Conservation (phyloP, 2,797 vertebrate species). For the Acrocephalus scirpaceus region DNA sequence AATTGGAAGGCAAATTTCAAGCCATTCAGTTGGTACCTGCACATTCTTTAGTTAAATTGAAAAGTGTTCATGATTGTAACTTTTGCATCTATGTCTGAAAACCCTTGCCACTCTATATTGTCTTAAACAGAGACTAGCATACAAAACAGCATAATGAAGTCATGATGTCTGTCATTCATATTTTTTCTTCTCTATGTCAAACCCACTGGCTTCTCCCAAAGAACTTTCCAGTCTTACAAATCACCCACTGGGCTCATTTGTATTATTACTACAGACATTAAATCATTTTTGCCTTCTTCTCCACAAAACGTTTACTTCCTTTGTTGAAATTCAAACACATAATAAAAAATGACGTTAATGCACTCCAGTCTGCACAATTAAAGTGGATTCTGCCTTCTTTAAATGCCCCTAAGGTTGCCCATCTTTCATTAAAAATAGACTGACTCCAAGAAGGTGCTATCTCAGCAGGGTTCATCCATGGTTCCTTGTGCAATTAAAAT, state of each 20-base stretch:
- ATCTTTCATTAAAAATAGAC: background rate
- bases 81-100: background rate
- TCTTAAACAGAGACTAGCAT: background rate
- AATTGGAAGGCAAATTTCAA: constrained; percentile 39
- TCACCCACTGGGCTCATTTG: background rate
- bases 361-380: background rate
- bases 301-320: background rate
- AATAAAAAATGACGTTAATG: background rate
- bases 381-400: background rate
- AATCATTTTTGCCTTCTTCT: background rate
- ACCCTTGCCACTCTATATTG: background rate
- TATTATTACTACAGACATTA: background rate
- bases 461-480: background rate
- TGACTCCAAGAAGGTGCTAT: background rate
- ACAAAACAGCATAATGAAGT: background rate
- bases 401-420: background rate
- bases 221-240: background rate
- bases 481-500: background rate
- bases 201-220: background rate
- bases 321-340: background rate
- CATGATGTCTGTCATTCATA: background rate
- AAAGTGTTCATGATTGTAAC: background rate
- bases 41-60: background rate
- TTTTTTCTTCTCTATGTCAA: background rate
- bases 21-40: background rate